A percentile compares a stretch with the other conserved stretches of the same genome.
phyloP scores from a whole-genome alignment of 2,797 vertebrate genomes.

The Meda fulgida region DNA sequence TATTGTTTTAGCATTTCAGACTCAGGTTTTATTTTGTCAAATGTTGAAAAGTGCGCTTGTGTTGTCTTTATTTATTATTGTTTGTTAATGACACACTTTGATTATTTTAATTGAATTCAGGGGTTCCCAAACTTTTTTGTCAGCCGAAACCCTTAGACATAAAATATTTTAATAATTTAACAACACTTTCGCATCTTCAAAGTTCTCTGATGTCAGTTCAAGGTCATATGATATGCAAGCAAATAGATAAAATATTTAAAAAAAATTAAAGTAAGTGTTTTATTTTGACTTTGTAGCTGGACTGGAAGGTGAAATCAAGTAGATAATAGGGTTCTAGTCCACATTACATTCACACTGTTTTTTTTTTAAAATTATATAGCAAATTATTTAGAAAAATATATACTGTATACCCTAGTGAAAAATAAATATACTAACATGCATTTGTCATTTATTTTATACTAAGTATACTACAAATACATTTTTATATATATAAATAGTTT shows the following conservation, averaged over 20 bases:
- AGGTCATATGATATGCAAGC: background rate
- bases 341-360: background rate
- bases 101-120: background rate
- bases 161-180: background rate
- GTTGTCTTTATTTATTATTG: background rate
- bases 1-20: background rate
- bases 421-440: too few relatives aligned
- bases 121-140: background rate
- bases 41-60: background rate
- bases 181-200: background rate
- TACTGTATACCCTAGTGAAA: too few relatives aligned
- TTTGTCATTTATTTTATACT: too few relatives aligned
- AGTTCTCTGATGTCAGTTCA: background rate
- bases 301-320: background rate
- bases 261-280: background rate
- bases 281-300: background rate
- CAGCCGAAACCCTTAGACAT: background rate
- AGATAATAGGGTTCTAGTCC: background rate
- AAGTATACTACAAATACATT: too few relatives aligned
- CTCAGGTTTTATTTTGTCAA: background rate
- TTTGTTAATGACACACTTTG: background rate
- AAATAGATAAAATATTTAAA: background rate
- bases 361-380: too few relatives aligned
- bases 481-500: too few relatives aligned
- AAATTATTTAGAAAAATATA: too few relatives aligned